A percentile compares a stretch with the other conserved stretches of the same genome.
phyloP scores from a whole-genome alignment of 2,888 invertebrate genomes.

The Limulus polyphemus region DNA sequence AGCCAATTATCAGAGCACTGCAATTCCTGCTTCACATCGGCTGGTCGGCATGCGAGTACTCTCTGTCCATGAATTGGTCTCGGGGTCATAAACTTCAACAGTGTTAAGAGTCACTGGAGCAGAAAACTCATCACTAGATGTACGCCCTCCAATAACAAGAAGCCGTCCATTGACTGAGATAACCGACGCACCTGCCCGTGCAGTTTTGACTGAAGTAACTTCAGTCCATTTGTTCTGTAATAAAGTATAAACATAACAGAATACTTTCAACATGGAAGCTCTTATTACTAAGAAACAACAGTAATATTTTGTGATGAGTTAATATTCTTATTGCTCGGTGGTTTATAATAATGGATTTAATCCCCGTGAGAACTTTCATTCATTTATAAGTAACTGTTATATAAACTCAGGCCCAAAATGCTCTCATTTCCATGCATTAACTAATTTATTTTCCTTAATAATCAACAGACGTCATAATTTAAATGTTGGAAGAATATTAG shows the following conservation, averaged over 20 bases:
- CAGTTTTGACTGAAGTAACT: slow-evolving; percentile 57
- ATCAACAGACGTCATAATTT: too few species aligned
- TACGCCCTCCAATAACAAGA: slow-evolving; percentile 63
- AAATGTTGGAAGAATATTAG: too few species aligned
- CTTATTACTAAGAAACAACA: not conserved
- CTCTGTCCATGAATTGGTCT: slow-evolving; percentile 59
- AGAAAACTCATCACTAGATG: slow-evolving; percentile 28
- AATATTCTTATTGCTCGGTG: too few species aligned
- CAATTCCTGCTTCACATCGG: slow-evolving; percentile 74
- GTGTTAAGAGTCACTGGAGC: slow-evolving; percentile 50
- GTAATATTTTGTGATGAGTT: too few species aligned
- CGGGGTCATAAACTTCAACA: slow-evolving; percentile 72
- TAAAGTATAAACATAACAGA: not conserved
- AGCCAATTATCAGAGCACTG: slow-evolving; percentile 45
- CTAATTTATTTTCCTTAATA: too few species aligned
- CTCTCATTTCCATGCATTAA: too few species aligned
- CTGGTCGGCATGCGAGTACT: slow-evolving; percentile 67
- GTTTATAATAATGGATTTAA: too few species aligned
- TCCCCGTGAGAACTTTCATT: too few species aligned
- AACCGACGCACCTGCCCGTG: slow-evolving; percentile 69
- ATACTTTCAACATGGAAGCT: not conserved
- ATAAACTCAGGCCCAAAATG: too few species aligned
- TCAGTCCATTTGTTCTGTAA: slow-evolving; percentile 61
- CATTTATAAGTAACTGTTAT: too few species aligned
- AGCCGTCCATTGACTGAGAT: slow-evolving; percentile 67